Evolutionary conservation across 2,797 vertebrate species (phyloP), one percentile per base, ranked within the genome.

Genomic region (Arvicola amphibius): DNA sequence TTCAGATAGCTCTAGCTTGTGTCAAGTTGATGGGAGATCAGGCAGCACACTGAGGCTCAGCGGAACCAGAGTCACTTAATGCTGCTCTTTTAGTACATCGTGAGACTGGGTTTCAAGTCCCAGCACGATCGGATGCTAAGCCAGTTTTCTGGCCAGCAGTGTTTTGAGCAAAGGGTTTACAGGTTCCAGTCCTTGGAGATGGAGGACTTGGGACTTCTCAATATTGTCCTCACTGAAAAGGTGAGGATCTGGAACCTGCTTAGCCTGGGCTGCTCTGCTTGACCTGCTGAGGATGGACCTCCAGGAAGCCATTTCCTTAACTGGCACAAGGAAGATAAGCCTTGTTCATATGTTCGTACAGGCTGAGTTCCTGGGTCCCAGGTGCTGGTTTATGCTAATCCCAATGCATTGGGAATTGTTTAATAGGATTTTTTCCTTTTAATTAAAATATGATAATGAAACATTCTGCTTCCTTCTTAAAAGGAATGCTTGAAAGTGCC

Each of bases 401-500:
- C 95, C 65, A 69, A 77, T 74, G 92, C 96, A 81, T 23, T 94
- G 97, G 97, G 97, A 97, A 96, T 97, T 95, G 94, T 94, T 96
- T 97, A 97, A 98, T 96, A 96, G 96, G 97, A 98, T 97, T 98
- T 97, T 95, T 96, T 83, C 91, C 97, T 97, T 96, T 97, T 98
- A 97, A 98, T 98, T 98, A 98, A 98, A 98, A 97, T 97, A 98
- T 97, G 97, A 97, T 98, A 97, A 97, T 98, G 97, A 96, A 97
- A 97, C 95, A 34, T 87, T 81, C 90, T 27, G 92, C 89, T 88
- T 94, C 65, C 6, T 74, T 94, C 86, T 97, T 97, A 7, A 95
- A 94, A 92, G 79, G 90, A 94, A 94, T 27, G 87, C 65, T 94
- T 93, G 95, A 92, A 95, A 95, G 92, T 86, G 51, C 63, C 91